Evolutionary conservation across 2,113 vertebrate species (phyloP).

Genomic region (Vanacampus margaritifer): DNA sequence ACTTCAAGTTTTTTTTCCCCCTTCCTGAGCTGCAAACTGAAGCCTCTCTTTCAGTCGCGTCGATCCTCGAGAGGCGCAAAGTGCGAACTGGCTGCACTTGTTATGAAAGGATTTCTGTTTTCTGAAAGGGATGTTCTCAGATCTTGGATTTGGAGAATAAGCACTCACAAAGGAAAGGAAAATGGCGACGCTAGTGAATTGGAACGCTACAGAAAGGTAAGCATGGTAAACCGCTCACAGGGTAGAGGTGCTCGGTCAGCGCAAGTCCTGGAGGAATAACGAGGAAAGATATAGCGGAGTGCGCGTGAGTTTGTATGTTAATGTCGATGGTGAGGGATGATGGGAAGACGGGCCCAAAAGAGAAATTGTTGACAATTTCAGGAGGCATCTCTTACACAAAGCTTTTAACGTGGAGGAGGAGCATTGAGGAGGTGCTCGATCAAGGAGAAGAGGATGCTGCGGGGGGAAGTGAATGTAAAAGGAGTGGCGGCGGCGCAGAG

Average conservation of each 20-base stretch:
- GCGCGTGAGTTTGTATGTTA: conserved; percentile 5
- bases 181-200: conserved; percentile 29
- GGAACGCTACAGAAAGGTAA: conserved; percentile 36
- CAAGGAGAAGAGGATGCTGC: conserved; percentile 40
- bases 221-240: conserved; percentile 45
- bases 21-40: conserved; percentile 12
- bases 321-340: conserved; percentile 42
- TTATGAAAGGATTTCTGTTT: conserved; percentile 20
- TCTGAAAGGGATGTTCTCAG: conserved; percentile 5
- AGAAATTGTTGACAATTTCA: conserved; percentile 47
- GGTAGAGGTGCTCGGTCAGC: conserved; percentile 17
- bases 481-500: conserved; percentile 16
- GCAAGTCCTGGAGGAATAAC: conserved; percentile 33
- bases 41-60: not conserved
- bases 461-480: conserved; percentile 31
- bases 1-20: not conserved
- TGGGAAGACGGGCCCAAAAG: conserved; percentile 46
- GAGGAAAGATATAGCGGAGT: conserved; percentile 10
- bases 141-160: conserved; percentile 22
- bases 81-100: not conserved
- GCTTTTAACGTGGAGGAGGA: conserved; percentile 37
- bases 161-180: conserved; percentile 16
- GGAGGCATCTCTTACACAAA: conserved; percentile 29
- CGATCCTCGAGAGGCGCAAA: conserved; percentile 10
- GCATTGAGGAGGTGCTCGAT: conserved; percentile 33